Percentiles rank a stretch among this genome's conserved stretches.
phyloP scores from a whole-genome alignment of 2,888 invertebrate genomes.

The Trachelus stipa region DNA sequence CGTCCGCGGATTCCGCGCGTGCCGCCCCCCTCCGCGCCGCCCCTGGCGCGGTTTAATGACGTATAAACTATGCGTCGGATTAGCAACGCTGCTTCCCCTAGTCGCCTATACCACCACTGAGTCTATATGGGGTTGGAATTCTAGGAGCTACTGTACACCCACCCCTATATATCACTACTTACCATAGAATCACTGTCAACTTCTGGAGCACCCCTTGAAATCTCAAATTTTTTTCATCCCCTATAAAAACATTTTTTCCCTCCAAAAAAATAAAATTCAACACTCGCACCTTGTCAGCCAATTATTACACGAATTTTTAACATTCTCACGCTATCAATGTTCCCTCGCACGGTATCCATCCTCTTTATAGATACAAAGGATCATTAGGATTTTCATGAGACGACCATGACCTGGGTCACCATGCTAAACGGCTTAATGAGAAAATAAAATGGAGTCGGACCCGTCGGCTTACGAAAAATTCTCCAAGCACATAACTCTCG shows the following conservation, averaged over 20 bases:
- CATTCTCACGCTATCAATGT: background rate
- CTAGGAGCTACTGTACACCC: background rate
- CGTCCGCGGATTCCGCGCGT: conserved; percentile 64
- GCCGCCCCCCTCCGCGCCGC: conserved; percentile 34
- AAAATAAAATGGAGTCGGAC: conserved; percentile 37
- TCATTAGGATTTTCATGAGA: background rate
- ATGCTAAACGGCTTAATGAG: conserved; percentile 38
- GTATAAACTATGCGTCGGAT: conserved; percentile 67
- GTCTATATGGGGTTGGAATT: background rate
- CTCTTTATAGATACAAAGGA: background rate
- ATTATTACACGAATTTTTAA: no score
- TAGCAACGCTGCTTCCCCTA: conserved; percentile 44
- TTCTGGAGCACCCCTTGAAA: background rate
- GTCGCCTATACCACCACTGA: background rate
- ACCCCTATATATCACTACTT: background rate
- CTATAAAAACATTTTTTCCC: background rate
- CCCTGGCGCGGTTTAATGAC: conserved; percentile 60
- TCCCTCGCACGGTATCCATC: background rate
- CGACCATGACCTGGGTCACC: background rate
- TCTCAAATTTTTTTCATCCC: background rate
- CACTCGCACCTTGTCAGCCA: no score
- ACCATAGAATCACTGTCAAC: background rate
- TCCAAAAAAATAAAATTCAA: background rate
- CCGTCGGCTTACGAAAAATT: conserved; percentile 1
- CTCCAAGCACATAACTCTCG: background rate